A percentile compares a stretch with the other conserved stretches of the same genome.
These are phyloP conservation scores for Hormiphora californensis DNA, from an alignment of 37 sponge, comb jelly and placozoan species.

Conservation along the genomic window DNA sequence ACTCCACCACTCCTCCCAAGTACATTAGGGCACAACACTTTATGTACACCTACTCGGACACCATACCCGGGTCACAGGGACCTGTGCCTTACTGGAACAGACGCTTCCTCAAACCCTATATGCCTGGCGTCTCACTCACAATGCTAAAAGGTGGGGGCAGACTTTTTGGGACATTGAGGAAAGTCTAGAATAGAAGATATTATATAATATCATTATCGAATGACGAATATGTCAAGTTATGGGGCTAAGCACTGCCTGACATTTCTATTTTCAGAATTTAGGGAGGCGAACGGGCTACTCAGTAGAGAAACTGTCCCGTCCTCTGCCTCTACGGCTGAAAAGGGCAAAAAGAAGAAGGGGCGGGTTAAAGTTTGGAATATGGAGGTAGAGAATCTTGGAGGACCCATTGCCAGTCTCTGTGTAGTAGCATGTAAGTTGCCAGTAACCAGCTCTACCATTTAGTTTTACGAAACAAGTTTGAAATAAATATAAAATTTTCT, in stretches of 20 bases:
- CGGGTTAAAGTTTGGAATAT: neutral
- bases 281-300: neutral
- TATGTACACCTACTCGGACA: neutral
- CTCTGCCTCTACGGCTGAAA: neutral
- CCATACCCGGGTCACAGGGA: no score
- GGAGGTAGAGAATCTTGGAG: neutral
- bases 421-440: neutral
- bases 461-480: neutral
- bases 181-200: no score
- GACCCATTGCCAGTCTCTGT: neutral
- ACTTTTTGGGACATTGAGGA: no score
- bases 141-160: neutral
- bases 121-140: neutral
- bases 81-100: no score
- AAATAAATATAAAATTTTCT: neutral
- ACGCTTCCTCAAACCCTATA: constrained; percentile 11
- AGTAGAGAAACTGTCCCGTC: neutral
- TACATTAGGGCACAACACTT: constrained; percentile 43
- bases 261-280: neutral
- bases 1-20: neutral
- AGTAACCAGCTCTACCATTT: neutral
- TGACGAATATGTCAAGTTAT: no score
- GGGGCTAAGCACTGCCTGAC: no score
- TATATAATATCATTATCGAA: no score
- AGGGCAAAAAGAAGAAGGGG: neutral